Evolutionary conservation across 2,888 invertebrate genomes (phyloP).

Genomic region (Bombyx huttoni): DNA sequence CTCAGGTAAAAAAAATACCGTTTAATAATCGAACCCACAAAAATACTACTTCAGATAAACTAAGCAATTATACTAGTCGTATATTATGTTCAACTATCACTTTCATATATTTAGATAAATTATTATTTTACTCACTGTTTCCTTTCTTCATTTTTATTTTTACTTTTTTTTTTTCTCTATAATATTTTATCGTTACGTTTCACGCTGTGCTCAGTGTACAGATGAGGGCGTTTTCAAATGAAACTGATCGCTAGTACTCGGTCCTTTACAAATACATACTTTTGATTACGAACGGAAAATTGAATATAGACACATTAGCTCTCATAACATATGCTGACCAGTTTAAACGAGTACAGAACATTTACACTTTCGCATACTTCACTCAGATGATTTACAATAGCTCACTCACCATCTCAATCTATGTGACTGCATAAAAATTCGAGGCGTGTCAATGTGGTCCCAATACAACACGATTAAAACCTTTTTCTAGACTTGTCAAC

Average conservation of each 20-base stretch:
- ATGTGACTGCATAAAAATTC: conserved; percentile 38
- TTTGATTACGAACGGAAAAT: conserved; percentile 15
- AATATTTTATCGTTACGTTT: conserved; percentile 40
- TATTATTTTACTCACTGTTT: conserved; percentile 43
- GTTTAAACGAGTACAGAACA: conserved; percentile 56
- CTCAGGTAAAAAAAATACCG: conserved; percentile 82
- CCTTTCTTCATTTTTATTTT: conserved; percentile 42
- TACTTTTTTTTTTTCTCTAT: conserved; percentile 15
- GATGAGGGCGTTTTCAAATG: conserved; percentile 31
- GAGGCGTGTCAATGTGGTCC: conserved; percentile 61
- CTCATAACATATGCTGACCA: conserved; percentile 55
- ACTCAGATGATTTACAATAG: conserved; percentile 61
- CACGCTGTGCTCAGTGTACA: conserved; percentile 57
- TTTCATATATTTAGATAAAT: conserved; percentile 57
- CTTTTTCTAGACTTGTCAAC: background rate
- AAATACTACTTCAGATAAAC: conserved; percentile 62
- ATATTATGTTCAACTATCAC: conserved; percentile 62
- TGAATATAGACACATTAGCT: conserved; percentile 52
- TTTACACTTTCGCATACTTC: conserved; percentile 65
- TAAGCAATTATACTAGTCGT: conserved; percentile 66
- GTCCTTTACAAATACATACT: conserved; percentile 20
- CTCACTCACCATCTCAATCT: conserved; percentile 55
- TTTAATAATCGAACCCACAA: conserved; percentile 67
- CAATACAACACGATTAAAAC: conserved; percentile 39
- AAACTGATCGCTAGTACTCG: conserved; percentile 21